These are phyloP conservation scores for Gonioctena quinquepunctata DNA, from an alignment of 1,140 invertebrate genomes.

Conservation along the genomic window DNA sequence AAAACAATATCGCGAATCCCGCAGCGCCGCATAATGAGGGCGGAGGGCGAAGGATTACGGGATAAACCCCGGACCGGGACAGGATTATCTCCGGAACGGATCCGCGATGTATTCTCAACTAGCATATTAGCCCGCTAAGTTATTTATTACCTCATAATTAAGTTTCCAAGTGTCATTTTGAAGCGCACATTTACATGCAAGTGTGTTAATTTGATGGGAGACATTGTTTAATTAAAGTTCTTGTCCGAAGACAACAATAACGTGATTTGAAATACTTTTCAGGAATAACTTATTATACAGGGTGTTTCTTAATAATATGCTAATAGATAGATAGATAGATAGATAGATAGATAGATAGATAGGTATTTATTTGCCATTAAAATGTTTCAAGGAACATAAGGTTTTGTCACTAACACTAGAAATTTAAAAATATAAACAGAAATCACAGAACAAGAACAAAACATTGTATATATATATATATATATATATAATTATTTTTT, in stretches of 20 bases:
- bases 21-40: slow-evolving; percentile 48
- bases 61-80: slow-evolving; percentile 29
- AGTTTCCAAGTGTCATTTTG: slow-evolving; percentile 34
- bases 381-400: no score
- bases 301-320: no score
- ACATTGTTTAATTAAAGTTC: neutral
- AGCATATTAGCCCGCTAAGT: slow-evolving; percentile 41
- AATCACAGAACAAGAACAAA: no score
- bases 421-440: no score
- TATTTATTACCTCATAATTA: slow-evolving; percentile 45
- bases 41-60: slow-evolving; percentile 30
- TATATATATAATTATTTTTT: neutral
- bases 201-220: neutral
- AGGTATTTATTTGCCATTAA: no score
- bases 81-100: slow-evolving; percentile 41
- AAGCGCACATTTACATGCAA: slow-evolving; percentile 9
- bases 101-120: slow-evolving; percentile 31
- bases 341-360: no score
- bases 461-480: no score
- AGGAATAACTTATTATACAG: no score
- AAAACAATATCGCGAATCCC: slow-evolving; percentile 50
- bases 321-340: no score
- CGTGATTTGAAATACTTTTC: neutral
- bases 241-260: no score
- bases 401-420: no score